Evolutionary conservation across 2,113 vertebrate genomes (phyloP), one percentile per base, ranked within the genome.

Genomic region (Anarhynchus alexandrinus): DNA sequence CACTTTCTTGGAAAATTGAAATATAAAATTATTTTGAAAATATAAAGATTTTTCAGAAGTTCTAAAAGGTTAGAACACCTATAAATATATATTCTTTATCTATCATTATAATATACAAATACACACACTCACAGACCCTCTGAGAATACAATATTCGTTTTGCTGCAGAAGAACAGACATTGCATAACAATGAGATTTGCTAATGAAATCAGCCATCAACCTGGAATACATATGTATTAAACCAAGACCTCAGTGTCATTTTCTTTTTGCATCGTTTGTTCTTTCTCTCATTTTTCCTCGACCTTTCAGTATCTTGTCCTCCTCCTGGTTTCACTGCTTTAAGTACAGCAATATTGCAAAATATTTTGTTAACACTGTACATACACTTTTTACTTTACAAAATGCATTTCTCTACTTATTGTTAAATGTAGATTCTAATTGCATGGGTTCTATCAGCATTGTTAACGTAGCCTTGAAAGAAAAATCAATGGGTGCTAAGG

Each of bases 201-300:
- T 99, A 99, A 99, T 99, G 99, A 99, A 99, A 99, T 99, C 99
- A 99, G 99, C 99, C 98, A 99, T 99, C 99, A 99, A 99, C 99
- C 99, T 99, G 98, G 98, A 99, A 99, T 99, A 99, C 99, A 99
- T 99, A 99, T 99, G 99, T 99, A 99, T 99, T 99, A 99, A 99
- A 99, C 98, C 98, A 98, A 98, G 98, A 98, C 99, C 99, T 98
- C 98, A 61, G 98, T 99, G 99, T 99, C 99, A 99, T 99, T 98
- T 99, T 98, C 98, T 99, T 99, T 99, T 99, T 99, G 99, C 99
- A 98, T 99, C 98, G 88, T 99, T 99, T 99, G 98, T 99, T 99
- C 98, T 97, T 98, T 97, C 98, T 97, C 97, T 98, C 88, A 88
- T 98, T 98, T 98, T 98, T 87, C 86, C 89, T 90, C 36, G 65